Evolutionary conservation across 2,888 invertebrate genomes (phyloP), one percentile per base, ranked within the genome.

Genomic region (Sminthurinus aureus): DNA sequence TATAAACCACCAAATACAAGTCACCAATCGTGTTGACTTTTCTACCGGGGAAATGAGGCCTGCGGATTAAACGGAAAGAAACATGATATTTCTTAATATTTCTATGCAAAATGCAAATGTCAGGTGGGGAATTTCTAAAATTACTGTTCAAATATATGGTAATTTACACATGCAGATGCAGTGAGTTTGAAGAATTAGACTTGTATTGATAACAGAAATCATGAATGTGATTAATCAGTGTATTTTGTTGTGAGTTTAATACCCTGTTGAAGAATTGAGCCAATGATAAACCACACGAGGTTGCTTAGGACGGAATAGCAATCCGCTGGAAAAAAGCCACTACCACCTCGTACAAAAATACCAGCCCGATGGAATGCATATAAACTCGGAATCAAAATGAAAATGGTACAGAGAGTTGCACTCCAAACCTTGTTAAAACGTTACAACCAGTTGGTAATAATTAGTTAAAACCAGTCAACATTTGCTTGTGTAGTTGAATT

Each of bases 251-350:
- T n/a, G n/a, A n/a, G n/a, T n/a, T 52, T 76, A 0, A 12, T 75
- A 87, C 87, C 84, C 86, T 88, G 87, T 85, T 88, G 88, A 12
- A 88, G 86, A 52, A 88, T 82, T 22, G 88, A 87, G 52, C 88
- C 88, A 20, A 87, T 73, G 64, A 88, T 85, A 81, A 88, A 88
- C 78, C 87, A 87, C 52, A 86, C 78, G n/a, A 88, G 74, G 58
- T 87, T 85, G 64, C 80, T n/a, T 6, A 71, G 52, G 15, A 66
- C 22, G 22, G 9, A 51, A 20, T 71, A 24, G 22, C 24, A 22
- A 24, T 66, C 77, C 77, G 6, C 22, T 69, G 11, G 22, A 71
- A 18, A 24, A n/a, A n/a, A n/a, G n/a, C n/a, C n/a, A n/a, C n/a
- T n/a, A n/a, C 24, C 8, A 0, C 74, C 26, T 64, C 58, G 74